Evolutionary conservation across 35 echinoderm and acorn worm species (phyloP), one percentile per base, ranked within the genome.

Genomic region (Lytechinus pictus): DNA sequence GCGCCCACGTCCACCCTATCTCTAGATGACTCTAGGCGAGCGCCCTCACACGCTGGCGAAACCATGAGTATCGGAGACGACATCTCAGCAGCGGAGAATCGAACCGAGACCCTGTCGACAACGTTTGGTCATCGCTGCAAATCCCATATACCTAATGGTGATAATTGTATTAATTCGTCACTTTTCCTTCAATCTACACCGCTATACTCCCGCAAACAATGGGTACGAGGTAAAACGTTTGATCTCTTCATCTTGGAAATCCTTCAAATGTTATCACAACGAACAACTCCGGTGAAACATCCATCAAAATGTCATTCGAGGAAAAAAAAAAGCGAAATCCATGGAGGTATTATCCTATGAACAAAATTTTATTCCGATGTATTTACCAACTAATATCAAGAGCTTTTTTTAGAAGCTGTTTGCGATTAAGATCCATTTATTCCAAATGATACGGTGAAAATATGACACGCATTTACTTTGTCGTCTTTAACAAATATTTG

Each of bases 1-100:
- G 54, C 86, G n/a, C 86, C 94, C 57, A 86, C 52, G 87, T 57
- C 57, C 52, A 94, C 72, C 94, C 88, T 89, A 16, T 94, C 54
- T 33, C 93, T 55, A 51, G 94, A 91, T 54, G 96, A 95, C 58
- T 96, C 96, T 57, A 96, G 44, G 54, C 94, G 89, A 53, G 96
- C 94, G 88, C 87, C 94, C 86, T 96, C 94, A 87, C 89, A 61
- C 79, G 96, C 96, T 66, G 96, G 96, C 96, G 96, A 96, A 87
- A 96, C 96, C 96, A 96, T 96, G 28, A 96, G 92, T 53, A 93
- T 55, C 52, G 92, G 92, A n/a, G 92, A 93, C 52, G 92, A 93
- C 92, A 93, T 93, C 55, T 93, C 92, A 93, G 27, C 92, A 57
- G 92, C 55, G 13, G 53, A 33, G 92, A 57, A 93, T 9, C 55